A percentile compares a stretch with the other conserved stretches of the same genome.
Evolutionary conservation across 2,797 vertebrate species (phyloP).

Genomic region (Clarias pachynema): DNA sequence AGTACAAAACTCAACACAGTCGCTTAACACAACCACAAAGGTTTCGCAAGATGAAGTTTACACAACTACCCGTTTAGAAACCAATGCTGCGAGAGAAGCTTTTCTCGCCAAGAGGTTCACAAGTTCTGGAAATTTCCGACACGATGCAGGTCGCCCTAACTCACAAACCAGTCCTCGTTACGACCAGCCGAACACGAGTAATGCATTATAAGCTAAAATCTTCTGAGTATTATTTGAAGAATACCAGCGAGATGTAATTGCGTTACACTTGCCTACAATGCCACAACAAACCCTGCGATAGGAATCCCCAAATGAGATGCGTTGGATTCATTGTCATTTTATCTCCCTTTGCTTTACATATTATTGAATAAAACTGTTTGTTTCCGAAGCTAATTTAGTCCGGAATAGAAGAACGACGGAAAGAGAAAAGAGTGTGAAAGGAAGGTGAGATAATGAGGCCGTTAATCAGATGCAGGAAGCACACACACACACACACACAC

Average conservation of each 20-base stretch:
- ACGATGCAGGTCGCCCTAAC: background rate
- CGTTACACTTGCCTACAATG: background rate
- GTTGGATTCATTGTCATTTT: background rate
- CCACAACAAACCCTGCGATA: background rate
- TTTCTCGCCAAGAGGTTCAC: background rate
- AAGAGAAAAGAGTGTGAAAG: conserved; percentile 41
- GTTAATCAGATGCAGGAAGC: conserved; percentile 49
- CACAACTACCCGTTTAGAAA: background rate
- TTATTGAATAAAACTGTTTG: conserved; percentile 33
- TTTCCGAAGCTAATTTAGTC: conserved; percentile 39
- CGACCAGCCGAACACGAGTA: background rate
- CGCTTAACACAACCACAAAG: background rate
- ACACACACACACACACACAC: conserved; percentile 20
- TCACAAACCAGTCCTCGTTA: background rate
- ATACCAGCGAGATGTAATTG: conserved; percentile 2
- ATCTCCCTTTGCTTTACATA: conserved; percentile 22
- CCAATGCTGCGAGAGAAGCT: background rate
- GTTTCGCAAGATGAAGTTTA: background rate
- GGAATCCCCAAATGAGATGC: background rate
- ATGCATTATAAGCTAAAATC: background rate
- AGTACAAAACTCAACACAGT: background rate
- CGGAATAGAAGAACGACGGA: conserved; percentile 31
- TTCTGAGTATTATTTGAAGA: background rate
- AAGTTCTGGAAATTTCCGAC: conserved; percentile 10
- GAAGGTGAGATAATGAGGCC: conserved; percentile 53